These are phyloP conservation scores for Drosophila hawaiiensis DNA, from an alignment of 2,888 invertebrate genomes.

Conservation along the genomic window DNA sequence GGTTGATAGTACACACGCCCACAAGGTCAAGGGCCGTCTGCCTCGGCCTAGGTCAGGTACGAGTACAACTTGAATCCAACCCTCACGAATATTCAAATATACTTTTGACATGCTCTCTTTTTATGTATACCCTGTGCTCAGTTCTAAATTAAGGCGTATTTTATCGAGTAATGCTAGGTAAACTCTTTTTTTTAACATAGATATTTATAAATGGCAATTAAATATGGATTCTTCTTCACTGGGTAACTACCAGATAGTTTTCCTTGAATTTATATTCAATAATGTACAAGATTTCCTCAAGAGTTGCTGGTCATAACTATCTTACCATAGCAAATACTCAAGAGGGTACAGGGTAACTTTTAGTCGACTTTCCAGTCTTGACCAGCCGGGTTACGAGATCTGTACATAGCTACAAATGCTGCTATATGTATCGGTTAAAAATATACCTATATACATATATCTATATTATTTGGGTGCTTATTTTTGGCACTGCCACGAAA, in stretches of 20 bases:
- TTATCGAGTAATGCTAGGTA: neutral
- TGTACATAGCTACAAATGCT: conserved; percentile 7
- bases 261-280: neutral
- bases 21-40: conserved; percentile 76
- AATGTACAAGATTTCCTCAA: rapidly evolving
- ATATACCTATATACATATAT: conserved; percentile 28
- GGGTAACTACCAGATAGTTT: neutral
- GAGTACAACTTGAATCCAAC: conserved; percentile 52
- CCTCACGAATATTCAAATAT: conserved; percentile 53
- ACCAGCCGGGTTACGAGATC: neutral
- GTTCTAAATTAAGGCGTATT: neutral
- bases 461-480: conserved; percentile 32
- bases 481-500: conserved; percentile 50
- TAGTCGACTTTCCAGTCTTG: neutral
- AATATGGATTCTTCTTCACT: neutral
- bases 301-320: neutral
- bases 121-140: conserved; percentile 33
- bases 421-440: conserved; percentile 16
- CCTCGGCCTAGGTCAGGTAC: conserved; percentile 68
- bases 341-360: neutral
- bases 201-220: neutral
- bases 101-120: conserved; percentile 18
- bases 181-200: neutral
- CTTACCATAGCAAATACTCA: neutral
- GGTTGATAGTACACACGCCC: conserved; percentile 34